Percentiles rank a stretch among this genome's conserved stretches.
Conservation (phyloP, 2,888 invertebrate species). For the Teinopalpus imperialis region DNA sequence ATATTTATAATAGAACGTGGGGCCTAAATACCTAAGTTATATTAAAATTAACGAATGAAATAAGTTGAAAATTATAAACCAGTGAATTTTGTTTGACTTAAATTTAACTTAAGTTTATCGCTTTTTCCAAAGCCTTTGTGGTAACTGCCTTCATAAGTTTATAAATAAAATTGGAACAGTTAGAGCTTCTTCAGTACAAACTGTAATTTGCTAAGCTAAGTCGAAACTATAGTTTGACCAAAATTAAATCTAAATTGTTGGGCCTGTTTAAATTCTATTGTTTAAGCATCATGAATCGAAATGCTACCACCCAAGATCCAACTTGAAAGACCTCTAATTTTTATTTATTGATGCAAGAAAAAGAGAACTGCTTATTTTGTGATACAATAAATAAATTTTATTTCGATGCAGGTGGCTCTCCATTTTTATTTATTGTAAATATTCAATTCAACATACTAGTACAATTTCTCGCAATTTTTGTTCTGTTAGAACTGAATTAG, state of each 20-base stretch:
- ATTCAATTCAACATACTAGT: slow-evolving; percentile 13
- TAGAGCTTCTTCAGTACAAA: slow-evolving; percentile 28
- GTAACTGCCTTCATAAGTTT: slow-evolving; percentile 21
- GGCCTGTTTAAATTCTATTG: slow-evolving; percentile 13
- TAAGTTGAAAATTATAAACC: slow-evolving; percentile 30
- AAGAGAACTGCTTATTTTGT: slow-evolving; percentile 10
- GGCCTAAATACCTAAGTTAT: slow-evolving; percentile 54
- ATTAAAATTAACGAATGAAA: slow-evolving; percentile 29
- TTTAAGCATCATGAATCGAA: background rate
- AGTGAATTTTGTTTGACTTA: slow-evolving; percentile 41
- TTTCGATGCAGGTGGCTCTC: slow-evolving; percentile 21
- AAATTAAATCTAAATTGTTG: slow-evolving; percentile 3
- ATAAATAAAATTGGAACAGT: slow-evolving; percentile 20
- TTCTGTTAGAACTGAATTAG: slow-evolving; percentile 9
- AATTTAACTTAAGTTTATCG: slow-evolving; percentile 15
- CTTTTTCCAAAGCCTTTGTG: slow-evolving; percentile 9
- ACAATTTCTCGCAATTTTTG: slow-evolving; percentile 9
- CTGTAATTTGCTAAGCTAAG: slow-evolving; percentile 25
- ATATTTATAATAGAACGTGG: slow-evolving; percentile 48
- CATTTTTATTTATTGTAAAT: slow-evolving; percentile 21
- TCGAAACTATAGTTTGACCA: slow-evolving; percentile 20
- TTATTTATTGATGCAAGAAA: slow-evolving; percentile 5
- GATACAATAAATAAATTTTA: slow-evolving; percentile 16
- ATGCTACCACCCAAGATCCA: slow-evolving; percentile 10
- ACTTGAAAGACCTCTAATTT: slow-evolving; percentile 7